Base-by-base conservation (phyloP, 1,140 invertebrate genomes). In the Grapholita molesta region DNA sequence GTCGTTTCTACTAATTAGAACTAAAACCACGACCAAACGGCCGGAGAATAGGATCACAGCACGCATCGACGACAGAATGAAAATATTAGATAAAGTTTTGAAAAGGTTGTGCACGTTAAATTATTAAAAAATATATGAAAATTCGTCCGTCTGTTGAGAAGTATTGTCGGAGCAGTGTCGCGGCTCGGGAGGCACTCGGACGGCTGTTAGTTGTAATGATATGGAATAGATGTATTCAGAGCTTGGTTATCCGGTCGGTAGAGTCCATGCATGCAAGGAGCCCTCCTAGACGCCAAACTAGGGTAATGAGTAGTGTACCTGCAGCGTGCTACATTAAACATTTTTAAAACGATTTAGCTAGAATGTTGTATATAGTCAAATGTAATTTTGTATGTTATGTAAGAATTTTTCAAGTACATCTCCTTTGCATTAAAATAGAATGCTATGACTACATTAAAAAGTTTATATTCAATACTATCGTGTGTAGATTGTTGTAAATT, bases 401-500 rank as follows among this genome's bases (percentile, higher is more conserved):
- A 86, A 87, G 83, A 83, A 79, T 80, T 89, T 91, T 86, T 89
- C 81, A 85, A 84, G 77, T 85, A 86, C 82, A 84, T 87, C 84
- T 89, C 83, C 81, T 89, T 88, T 85, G 82, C 82, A 84, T 86
- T 86, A 84, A 86, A 86, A 86, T 88, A 88, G 87, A 85, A 80
- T 70, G 82, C 81, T 87, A 84, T 82, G 80, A 83, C 81, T 83
- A 86, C 80, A 88, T 89, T 89, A 83, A 88, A 55, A 83, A 82
- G 75, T 88, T 85, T 84, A 84, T 84, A 88, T 89, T 89, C 79
- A 80, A 81, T 88, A 84, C 82, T 88, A 83, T 89, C 79, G 86
- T 89, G 86, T 91, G 89, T 91, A 91, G 87, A 84, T 89, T 84
- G 89, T 91, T 89, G 87, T 88, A 82, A 84, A 85, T 77, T 91